Base-by-base conservation (phyloP, 2,113 vertebrate genomes). In the Ameiurus melas region DNA sequence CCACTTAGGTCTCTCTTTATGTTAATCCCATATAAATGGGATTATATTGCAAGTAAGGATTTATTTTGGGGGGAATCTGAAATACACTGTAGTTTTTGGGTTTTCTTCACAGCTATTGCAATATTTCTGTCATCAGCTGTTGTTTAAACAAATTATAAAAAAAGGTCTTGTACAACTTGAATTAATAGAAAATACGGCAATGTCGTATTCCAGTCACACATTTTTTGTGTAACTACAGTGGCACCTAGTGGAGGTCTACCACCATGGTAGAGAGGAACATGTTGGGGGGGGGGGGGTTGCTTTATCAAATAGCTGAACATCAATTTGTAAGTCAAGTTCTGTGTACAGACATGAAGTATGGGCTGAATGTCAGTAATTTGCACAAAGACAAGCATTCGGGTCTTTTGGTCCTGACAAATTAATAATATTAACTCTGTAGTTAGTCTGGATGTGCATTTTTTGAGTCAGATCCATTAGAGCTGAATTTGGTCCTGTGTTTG, bases 351-450 rank as follows among this genome's bases (percentile, higher is more conserved):
- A 12, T 77, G 39, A 12, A n/a, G 25, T 25, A 16, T 12, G 43
- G 16, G 10, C 8, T 30, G 12, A 80, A 53, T 43, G 79, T 84
- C 36, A 91, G 53, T 83, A 70, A 62, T 70, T 66, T 25, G 43
- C 60, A 85, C 90, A 93, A 73, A 55, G 30, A 62, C 91, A 93
- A n/a, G 51, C 16, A 13, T 80, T 60, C 17, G 22, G 82, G 57
- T 89, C 89, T 64, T 62, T 87, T 16, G 58, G 27, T 5, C 51
- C 36, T 20, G 10, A 20, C 17, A 68, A 89, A 71, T 79, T 73
- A 66, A 90, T 43, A 57, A 92, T 87, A 14, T 91, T 86, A 66
- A 92, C 51, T 86, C 90, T 88, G 57, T 90, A 43, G 58, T 90
- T 85, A 62, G 87, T 90, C 62, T 83, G 86, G 33, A 82, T 20